Evolutionary conservation across 2,797 vertebrate species (phyloP), one percentile per base, ranked within the genome.

Genomic region (Lagocephalus sceleratus): DNA sequence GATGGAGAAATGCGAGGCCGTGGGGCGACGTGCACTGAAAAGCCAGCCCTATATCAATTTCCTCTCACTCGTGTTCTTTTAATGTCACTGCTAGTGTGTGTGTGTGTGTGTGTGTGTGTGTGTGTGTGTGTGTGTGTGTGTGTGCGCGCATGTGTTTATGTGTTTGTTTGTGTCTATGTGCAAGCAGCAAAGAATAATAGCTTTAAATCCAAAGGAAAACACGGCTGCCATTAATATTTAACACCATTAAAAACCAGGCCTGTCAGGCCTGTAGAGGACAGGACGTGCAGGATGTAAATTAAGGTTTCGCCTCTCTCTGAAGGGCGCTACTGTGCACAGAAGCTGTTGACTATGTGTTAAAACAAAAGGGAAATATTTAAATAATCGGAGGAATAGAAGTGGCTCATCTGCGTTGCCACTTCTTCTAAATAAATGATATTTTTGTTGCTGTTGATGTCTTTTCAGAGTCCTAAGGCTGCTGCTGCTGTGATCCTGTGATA

Each of bases 121-220:
- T 57, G 20, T 51, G 51, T 51, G 47, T 60, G 23, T 48, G 55
- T 55, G 43, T 51, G 58, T 59, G 19, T 39, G 26, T 56, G 40
- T 55, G 17, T 51, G 39, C 50, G 38, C 51, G n/a, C n/a, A n/a
- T 54, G 45, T 63, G 32, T 57, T 39, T 57, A 17, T 51, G 51
- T 51, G 47, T 60, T 20, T 48, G 55, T 55, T 39, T 51, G 58
- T 59, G 19, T 39, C 22, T 56, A 35, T 55, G 17, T 51, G 39
- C 50, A 29, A 56, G 51, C 29, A 46, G 4, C 25, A 44, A 43
- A n/a, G 29, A 63, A 75, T 11, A 66, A 19, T 26, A 22, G 20
- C 17, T 23, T 20, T 47, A 57, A 39, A 72, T 66, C 72, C 75
- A 72, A 70, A 72, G 58, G 42, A 35, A 63, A 64, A 54, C 43